phyloP scores from a whole-genome alignment of 2,113 vertebrate species.

The Crotophaga sulcirostris region DNA sequence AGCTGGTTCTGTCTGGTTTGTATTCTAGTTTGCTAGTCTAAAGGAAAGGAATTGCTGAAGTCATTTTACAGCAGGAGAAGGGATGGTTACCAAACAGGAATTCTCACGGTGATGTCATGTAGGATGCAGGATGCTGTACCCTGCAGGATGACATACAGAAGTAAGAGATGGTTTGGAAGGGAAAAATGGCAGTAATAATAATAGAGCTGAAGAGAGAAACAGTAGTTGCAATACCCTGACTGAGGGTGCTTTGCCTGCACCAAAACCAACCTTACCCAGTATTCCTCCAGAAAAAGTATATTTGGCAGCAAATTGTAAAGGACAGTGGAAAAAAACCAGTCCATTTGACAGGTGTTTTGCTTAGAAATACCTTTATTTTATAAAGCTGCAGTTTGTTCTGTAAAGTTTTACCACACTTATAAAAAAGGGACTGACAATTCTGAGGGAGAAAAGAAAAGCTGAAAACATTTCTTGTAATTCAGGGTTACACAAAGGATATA shows the following conservation, averaged over 20 bases:
- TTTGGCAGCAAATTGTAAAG: background rate
- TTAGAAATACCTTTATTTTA: constrained; percentile 90
- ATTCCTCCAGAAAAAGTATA: background rate
- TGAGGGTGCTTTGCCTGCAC: too few relatives aligned
- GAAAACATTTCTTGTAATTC: constrained; percentile 75
- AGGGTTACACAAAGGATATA: constrained; percentile 82
- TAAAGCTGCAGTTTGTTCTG: constrained; percentile 88
- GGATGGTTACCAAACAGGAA: background rate
- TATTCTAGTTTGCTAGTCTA: background rate
- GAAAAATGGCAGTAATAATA: background rate
- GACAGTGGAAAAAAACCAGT: constrained; percentile 31
- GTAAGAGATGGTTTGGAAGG: background rate
- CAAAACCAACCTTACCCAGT: background rate
- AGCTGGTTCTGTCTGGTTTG: background rate
- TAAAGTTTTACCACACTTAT: constrained; percentile 90
- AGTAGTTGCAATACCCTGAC: too few relatives aligned
- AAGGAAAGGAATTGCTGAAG: background rate
- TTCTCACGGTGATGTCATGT: rapidly evolving
- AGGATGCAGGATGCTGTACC: background rate
- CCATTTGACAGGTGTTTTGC: constrained; percentile 61
- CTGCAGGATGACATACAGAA: background rate
- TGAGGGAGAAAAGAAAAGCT: constrained; percentile 73
- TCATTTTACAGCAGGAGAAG: background rate
- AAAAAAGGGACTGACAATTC: constrained; percentile 87
- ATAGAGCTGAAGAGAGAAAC: background rate